A percentile compares a stretch with the other conserved stretches of the same genome.
phyloP scores from a whole-genome alignment of 2,888 invertebrate genomes.

The Boloria selene region DNA sequence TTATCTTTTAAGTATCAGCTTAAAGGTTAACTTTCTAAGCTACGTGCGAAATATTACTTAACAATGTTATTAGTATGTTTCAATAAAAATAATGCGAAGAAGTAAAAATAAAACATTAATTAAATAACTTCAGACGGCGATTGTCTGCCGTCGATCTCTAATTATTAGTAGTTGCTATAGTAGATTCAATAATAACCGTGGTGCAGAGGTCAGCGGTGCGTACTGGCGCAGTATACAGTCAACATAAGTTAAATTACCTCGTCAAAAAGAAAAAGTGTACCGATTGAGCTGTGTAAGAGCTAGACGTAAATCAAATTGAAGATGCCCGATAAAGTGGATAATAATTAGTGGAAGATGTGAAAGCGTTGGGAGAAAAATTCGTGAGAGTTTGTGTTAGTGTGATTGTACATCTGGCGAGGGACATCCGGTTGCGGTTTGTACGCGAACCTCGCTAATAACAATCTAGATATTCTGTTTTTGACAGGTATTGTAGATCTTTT shows the following conservation, averaged over 20 bases:
- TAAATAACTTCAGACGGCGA: constrained; percentile 48
- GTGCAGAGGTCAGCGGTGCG: constrained; percentile 53
- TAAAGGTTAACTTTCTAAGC: constrained; percentile 51
- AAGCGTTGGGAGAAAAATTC: constrained; percentile 82
- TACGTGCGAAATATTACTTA: constrained; percentile 46
- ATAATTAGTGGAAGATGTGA: constrained; percentile 82
- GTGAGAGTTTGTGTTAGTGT: constrained; percentile 80
- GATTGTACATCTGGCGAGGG: constrained; percentile 78
- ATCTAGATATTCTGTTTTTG: constrained; percentile 35
- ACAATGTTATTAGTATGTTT: constrained; percentile 45
- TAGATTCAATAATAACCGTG: constrained; percentile 40
- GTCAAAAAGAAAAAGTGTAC: constrained; percentile 79
- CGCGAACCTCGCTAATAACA: constrained; percentile 35
- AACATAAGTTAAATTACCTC: constrained; percentile 55
- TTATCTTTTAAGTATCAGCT: constrained; percentile 37
- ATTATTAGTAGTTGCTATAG: constrained; percentile 46
- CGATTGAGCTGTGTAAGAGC: constrained; percentile 75
- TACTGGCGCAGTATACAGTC: constrained; percentile 47
- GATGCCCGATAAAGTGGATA: constrained; percentile 82
- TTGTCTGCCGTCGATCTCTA: constrained; percentile 42
- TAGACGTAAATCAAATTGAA: constrained; percentile 82
- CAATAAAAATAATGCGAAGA: constrained; percentile 50
- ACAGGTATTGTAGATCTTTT: neutral
- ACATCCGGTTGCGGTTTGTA: constrained; percentile 67
- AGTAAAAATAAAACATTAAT: constrained; percentile 47